A percentile compares a stretch with the other conserved stretches of the same genome.
These are phyloP conservation scores for Drosophila persimilis DNA, from an alignment of 1,140 invertebrate genomes.

Conservation along the genomic window DNA sequence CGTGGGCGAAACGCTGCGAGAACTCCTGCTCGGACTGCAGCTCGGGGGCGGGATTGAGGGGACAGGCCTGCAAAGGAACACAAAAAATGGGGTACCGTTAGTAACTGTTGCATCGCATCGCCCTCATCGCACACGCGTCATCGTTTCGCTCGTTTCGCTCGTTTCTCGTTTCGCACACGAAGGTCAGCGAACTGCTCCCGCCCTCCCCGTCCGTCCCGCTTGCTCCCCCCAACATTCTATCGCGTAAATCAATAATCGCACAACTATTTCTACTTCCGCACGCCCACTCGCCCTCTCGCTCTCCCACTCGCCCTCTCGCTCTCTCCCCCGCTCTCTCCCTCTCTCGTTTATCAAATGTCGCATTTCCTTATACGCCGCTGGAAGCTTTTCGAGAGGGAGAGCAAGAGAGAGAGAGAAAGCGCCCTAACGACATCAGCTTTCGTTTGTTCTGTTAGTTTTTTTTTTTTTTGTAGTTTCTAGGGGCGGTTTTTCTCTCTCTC, in stretches of 20 bases:
- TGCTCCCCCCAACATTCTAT: slow-evolving; percentile 2
- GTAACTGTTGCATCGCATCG: slow-evolving; percentile 39
- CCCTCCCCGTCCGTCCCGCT: neutral
- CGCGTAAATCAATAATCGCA: slow-evolving; percentile 67
- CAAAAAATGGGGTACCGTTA: neutral
- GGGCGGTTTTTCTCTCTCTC: slow-evolving; percentile 35
- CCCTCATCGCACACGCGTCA: slow-evolving; percentile 5
- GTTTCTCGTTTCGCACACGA: slow-evolving; percentile 63
- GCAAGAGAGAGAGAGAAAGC: slow-evolving; percentile 22
- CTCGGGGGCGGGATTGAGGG: slow-evolving; percentile 93
- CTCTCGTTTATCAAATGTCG: slow-evolving; percentile 26
- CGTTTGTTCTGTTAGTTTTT: slow-evolving; percentile 23
- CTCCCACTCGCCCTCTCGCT: no score
- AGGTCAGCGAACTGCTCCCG: slow-evolving; percentile 67
- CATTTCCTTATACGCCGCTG: slow-evolving; percentile 62
- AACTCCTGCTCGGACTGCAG: slow-evolving; percentile 95
- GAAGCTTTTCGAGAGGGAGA: slow-evolving; percentile 43
- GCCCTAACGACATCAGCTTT: slow-evolving; percentile 39
- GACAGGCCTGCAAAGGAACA: slow-evolving; percentile 70
- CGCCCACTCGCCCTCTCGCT: slow-evolving; percentile 24
- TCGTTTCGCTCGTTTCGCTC: no score
- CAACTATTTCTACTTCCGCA: slow-evolving; percentile 70
- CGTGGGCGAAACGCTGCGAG: slow-evolving; percentile 96
- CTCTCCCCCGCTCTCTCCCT: neutral
- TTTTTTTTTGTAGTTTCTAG: slow-evolving; percentile 55